These are phyloP conservation scores for Oscheius sp. DNA, from an alignment of 2,888 invertebrate species.

Conservation along the genomic window DNA sequence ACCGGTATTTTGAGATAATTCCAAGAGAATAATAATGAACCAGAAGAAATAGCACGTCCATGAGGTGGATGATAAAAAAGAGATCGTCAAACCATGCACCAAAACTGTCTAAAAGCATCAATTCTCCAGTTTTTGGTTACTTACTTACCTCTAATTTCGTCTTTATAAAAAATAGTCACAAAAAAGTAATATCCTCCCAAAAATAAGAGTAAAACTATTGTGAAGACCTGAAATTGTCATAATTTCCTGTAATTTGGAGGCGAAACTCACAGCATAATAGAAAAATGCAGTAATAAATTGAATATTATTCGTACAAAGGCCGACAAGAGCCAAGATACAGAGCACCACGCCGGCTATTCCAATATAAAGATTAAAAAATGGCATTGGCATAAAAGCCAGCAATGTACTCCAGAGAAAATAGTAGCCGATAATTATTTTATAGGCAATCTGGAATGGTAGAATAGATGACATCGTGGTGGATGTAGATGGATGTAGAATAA, in stretches of 20 bases:
- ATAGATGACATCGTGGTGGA: neutral
- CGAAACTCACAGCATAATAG: slow-evolving; percentile 44
- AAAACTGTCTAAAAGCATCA: slow-evolving; percentile 42
- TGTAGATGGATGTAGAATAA: no score
- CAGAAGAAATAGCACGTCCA: slow-evolving; percentile 47
- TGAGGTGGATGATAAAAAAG: slow-evolving; percentile 51
- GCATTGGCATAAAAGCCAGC: slow-evolving; percentile 41
- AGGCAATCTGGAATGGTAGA: slow-evolving; percentile 42
- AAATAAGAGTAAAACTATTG: slow-evolving; percentile 52
- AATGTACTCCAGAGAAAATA: slow-evolving; percentile 44
- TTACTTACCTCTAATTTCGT: slow-evolving; percentile 8
- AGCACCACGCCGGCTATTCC: slow-evolving; percentile 37
- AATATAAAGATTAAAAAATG: slow-evolving; percentile 45
- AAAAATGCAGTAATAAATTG: slow-evolving; percentile 42
- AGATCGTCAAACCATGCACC: slow-evolving; percentile 47
- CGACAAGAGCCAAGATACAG: slow-evolving; percentile 38
- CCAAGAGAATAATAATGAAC: slow-evolving; percentile 45
- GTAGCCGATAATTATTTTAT: slow-evolving; percentile 45
- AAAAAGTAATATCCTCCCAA: slow-evolving; percentile 59
- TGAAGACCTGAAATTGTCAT: slow-evolving; percentile 44
- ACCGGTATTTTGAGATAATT: slow-evolving; percentile 48
- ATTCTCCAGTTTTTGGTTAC: neutral
- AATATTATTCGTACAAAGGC: slow-evolving; percentile 39
- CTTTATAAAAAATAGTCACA: slow-evolving; percentile 37
- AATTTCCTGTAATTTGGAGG: neutral